Percentiles rank a stretch among this genome's conserved stretches.
These are phyloP conservation scores for Harpagoxenus sublaevis DNA, from an alignment of 2,888 invertebrate species.

Conservation along the genomic window DNA sequence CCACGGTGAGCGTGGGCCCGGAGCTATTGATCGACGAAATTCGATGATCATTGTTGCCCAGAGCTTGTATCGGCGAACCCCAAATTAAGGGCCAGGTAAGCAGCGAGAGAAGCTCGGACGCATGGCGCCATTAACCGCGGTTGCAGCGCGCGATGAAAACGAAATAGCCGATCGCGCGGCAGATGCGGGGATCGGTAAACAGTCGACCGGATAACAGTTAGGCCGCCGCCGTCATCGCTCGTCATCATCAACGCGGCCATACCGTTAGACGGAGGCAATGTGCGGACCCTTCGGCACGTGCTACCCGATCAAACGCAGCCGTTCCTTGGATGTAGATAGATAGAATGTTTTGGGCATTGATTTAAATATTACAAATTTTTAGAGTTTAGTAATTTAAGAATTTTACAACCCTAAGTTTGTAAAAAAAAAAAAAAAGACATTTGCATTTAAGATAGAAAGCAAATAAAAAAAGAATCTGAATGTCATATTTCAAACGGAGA, in stretches of 20 bases:
- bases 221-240: conserved; percentile 47
- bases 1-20: conserved; percentile 8
- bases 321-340: conserved; percentile 33
- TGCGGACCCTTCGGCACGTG: conserved; percentile 71
- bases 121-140: conserved; percentile 74
- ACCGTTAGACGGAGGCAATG: conserved; percentile 75
- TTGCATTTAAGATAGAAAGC: neutral
- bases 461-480: neutral
- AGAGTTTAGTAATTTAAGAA: neutral
- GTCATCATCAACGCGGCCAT: conserved; percentile 66
- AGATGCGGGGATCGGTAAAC: conserved; percentile 74
- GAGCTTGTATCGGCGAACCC: conserved; percentile 50
- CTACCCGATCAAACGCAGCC: conserved; percentile 64
- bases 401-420: neutral
- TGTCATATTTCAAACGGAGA: neutral
- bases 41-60: conserved; percentile 61
- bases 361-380: neutral
- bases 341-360: neutral
- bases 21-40: conserved; percentile 64
- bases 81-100: conserved; percentile 77
- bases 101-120: conserved; percentile 72
- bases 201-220: conserved; percentile 70
- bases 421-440: neutral
- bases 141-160: conserved; percentile 64
- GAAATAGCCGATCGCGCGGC: conserved; percentile 65